Conservation (phyloP, 2,888 invertebrate genomes). For the Fragum fragum region DNA sequence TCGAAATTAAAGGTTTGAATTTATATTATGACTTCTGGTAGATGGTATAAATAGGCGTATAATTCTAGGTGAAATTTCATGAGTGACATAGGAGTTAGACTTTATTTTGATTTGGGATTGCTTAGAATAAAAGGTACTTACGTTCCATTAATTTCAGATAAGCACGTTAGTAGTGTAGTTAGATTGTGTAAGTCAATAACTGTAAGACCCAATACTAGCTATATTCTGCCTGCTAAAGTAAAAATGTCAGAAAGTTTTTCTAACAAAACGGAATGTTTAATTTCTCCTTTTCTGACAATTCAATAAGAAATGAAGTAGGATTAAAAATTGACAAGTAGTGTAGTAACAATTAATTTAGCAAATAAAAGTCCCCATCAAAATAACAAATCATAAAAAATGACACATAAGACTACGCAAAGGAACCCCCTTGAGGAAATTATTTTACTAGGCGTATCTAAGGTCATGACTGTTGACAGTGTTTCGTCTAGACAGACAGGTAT, state of each 20-base stretch:
- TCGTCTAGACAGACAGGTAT: background rate
- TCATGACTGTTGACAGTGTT: background rate
- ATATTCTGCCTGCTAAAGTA: slow-evolving; percentile 11
- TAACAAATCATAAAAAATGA: too few species aligned
- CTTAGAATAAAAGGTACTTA: too few species aligned
- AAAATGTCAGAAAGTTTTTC: background rate
- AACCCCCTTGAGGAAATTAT: too few species aligned
- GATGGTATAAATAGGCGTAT: slow-evolving; percentile 12
- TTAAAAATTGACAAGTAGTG: background rate
- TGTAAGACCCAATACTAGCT: slow-evolving; percentile 14
- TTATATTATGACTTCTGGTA: slow-evolving; percentile 7
- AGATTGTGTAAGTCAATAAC: background rate
- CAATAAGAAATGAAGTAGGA: slow-evolving; percentile 20
- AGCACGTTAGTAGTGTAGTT: too few species aligned
- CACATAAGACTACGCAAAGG: too few species aligned
- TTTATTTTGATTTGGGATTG: slow-evolving; percentile 49
- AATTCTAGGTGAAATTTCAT: slow-evolving; percentile 24
- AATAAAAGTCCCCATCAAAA: too few species aligned
- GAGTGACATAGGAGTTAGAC: background rate
- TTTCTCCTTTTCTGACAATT: slow-evolving; percentile 1
- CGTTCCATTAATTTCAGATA: too few species aligned
- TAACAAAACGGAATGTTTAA: background rate
- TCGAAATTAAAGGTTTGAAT: slow-evolving; percentile 16
- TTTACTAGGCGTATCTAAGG: background rate
- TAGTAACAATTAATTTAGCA: slow-evolving; percentile 3